phyloP scores from a whole-genome alignment of 2,113 vertebrate genomes.

The Xenus cinereus region DNA sequence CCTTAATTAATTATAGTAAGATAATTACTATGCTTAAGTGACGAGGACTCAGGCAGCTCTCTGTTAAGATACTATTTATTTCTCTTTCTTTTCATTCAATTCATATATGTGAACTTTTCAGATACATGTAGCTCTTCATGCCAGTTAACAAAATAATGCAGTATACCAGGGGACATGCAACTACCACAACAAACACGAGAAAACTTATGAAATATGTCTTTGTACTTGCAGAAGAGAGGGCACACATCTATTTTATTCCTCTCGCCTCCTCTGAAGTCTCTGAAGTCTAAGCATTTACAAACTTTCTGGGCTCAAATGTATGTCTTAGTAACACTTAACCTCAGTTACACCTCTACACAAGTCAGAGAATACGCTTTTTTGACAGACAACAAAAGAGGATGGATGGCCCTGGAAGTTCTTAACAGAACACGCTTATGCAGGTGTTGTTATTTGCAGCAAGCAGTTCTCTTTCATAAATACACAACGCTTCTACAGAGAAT shows the following conservation, averaged over 20 bases:
- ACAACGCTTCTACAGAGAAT: neutral
- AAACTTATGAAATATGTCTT: accelerated
- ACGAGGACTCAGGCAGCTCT: neutral
- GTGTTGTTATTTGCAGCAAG: neutral
- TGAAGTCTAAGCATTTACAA: neutral
- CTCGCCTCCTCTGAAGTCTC: neutral
- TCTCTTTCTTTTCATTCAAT: neutral
- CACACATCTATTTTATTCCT: accelerated
- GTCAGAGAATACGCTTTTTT: neutral
- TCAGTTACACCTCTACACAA: neutral
- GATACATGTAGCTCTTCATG: neutral
- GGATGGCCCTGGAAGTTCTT: neutral
- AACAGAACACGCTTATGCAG: neutral
- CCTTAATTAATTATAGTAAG: slow-evolving; percentile 2
- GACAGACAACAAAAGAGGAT: neutral
- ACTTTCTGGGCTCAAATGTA: neutral
- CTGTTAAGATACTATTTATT: slow-evolving; percentile 9
- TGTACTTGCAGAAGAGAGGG: neutral
- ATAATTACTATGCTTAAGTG: slow-evolving; percentile 19
- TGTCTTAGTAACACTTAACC: neutral
- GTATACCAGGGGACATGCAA: neutral
- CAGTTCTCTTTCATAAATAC: neutral
- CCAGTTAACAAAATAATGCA: neutral
- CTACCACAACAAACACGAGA: neutral
- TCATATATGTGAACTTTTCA: neutral